These are phyloP conservation scores for Dysmachus trigonus DNA, from an alignment of 2,888 invertebrate genomes.

Conservation along the genomic window DNA sequence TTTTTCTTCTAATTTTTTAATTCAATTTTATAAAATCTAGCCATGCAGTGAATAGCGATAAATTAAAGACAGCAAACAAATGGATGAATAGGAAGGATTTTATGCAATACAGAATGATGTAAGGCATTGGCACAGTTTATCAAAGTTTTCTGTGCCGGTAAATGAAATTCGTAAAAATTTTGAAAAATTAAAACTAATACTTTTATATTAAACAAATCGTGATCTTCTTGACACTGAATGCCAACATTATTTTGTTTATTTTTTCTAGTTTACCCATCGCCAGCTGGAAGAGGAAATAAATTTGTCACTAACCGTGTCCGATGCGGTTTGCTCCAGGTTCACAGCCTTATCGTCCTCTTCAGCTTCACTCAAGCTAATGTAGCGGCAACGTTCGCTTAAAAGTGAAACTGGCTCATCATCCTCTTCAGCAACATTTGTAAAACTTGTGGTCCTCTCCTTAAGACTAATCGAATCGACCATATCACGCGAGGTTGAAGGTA, in stretches of 20 bases:
- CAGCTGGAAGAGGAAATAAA: neutral
- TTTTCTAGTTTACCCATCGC: neutral
- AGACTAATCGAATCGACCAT: slow-evolving; percentile 44
- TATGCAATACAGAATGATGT: neutral
- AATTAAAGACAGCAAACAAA: neutral
- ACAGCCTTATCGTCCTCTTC: slow-evolving; percentile 55
- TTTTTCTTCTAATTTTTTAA: neutral
- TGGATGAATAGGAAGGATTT: neutral
- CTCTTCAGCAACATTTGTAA: slow-evolving; percentile 60
- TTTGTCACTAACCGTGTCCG: slow-evolving; percentile 6
- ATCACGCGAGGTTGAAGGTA: slow-evolving; percentile 17
- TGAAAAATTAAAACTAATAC: neutral
- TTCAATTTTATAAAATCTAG: neutral
- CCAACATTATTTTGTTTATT: neutral
- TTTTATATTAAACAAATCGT: neutral
- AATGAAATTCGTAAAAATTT: neutral
- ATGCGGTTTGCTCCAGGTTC: neutral
- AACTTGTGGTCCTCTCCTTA: slow-evolving; percentile 58
- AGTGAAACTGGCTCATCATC: slow-evolving; percentile 60
- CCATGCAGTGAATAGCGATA: neutral
- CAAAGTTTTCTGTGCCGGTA: neutral
- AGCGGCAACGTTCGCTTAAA: slow-evolving; percentile 58
- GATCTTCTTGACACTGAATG: slow-evolving; percentile 27
- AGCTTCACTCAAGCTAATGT: slow-evolving; percentile 62
- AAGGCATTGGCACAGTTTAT: neutral